These are phyloP conservation scores for Sepioteuthis lessoniana DNA, from an alignment of 2,888 invertebrate genomes.

Conservation along the genomic window DNA sequence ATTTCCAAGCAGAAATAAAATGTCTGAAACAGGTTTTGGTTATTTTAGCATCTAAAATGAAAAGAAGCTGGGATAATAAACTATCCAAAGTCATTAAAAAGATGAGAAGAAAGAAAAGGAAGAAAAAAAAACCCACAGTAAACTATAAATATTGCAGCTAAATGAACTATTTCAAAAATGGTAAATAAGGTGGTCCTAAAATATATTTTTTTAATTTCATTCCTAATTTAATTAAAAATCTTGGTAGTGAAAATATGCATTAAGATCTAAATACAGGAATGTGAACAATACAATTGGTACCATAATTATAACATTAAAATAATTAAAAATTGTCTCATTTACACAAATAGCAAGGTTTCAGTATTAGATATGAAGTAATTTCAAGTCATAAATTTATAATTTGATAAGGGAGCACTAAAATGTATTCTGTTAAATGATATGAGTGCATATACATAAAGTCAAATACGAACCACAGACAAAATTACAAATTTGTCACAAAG, in stretches of 20 bases:
- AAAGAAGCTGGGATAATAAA: neutral
- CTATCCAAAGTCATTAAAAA: neutral
- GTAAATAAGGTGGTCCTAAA: neutral
- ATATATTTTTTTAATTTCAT: neutral
- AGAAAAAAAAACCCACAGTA: neutral
- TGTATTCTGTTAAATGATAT: too few species aligned
- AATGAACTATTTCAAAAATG: neutral
- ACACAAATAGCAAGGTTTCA: too few species aligned
- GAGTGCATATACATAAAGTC: too few species aligned
- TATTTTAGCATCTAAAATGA: neutral
- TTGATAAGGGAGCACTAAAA: too few species aligned
- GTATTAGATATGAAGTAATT: too few species aligned
- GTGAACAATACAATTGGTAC: too few species aligned
- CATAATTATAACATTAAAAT: too few species aligned
- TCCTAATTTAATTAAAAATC: neutral
- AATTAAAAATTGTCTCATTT: too few species aligned
- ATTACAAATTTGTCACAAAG: too few species aligned
- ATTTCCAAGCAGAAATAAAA: neutral
- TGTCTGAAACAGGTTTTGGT: neutral
- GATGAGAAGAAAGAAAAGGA: neutral
- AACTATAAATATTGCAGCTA: neutral
- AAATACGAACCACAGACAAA: too few species aligned
- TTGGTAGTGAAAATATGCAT: neutral
- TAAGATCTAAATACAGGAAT: neutral
- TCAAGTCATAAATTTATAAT: too few species aligned